Conservation (phyloP, 35 echinoderm and acorn worm genomes). For the Heliocidaris tuberculata region DNA sequence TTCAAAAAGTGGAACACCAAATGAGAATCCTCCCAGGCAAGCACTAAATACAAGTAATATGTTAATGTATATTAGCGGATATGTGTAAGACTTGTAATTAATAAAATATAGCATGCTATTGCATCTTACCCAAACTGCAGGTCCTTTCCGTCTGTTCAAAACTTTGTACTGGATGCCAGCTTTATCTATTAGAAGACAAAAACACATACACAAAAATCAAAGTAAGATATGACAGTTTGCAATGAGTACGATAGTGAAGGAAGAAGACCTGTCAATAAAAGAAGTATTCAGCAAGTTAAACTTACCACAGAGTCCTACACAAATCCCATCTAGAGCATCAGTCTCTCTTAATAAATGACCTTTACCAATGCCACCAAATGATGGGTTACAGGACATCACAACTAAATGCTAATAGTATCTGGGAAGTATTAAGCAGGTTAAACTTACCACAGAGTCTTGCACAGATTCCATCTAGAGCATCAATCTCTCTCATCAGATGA, state of each 20-base stretch:
- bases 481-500: constrained; percentile 87
- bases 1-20: not conserved
- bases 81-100: not conserved
- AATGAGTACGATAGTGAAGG: too few species aligned
- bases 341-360: constrained; percentile 88
- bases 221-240: not conserved
- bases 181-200: constrained; percentile 76
- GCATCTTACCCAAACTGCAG: constrained; percentile 91
- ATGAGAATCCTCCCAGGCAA: not conserved
- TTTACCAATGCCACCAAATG: constrained; percentile 97
- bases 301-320: constrained; percentile 90
- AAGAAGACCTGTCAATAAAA: too few species aligned
- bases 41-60: not conserved
- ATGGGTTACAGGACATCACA: constrained; percentile 99
- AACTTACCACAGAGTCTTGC: constrained; percentile 87
- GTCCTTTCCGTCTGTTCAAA: constrained; percentile 95
- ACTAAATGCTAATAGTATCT: not conserved
- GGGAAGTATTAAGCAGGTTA: not conserved
- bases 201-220: not conserved
- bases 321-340: constrained; percentile 93
- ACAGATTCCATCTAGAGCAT: constrained; percentile 94
- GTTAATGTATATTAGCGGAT: too few species aligned
- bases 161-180: constrained; percentile 95
- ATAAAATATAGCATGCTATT: not conserved
- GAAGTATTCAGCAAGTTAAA: too few species aligned